A percentile compares a stretch with the other conserved stretches of the same genome.
Conservation (phyloP, 2,113 vertebrate genomes). For the Bambusicola thoracicus region DNA sequence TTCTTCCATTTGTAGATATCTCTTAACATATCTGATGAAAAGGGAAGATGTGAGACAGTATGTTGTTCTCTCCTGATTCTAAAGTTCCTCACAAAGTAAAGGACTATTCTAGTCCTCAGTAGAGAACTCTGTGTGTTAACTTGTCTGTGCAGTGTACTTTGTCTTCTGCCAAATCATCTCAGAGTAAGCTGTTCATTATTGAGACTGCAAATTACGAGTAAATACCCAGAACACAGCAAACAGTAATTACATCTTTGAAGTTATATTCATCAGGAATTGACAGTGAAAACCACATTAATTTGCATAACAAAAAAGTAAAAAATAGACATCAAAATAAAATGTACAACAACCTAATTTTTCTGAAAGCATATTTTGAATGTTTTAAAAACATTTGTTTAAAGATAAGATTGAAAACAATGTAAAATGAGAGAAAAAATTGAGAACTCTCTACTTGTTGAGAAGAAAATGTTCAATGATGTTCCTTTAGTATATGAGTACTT, state of each 20-base stretch:
- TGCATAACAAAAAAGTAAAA: background rate
- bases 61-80: background rate
- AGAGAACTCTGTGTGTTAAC: background rate
- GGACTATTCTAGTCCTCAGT: background rate
- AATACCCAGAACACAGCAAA: background rate
- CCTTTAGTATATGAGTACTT: background rate
- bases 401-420: background rate
- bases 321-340: background rate
- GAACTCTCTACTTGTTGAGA: background rate
- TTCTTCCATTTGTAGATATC: background rate
- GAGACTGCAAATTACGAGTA: background rate
- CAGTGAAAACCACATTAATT: background rate
- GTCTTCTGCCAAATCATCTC: background rate
- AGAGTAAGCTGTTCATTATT: background rate
- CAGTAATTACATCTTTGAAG: conserved; percentile 12
- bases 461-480: background rate
- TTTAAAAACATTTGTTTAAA: background rate
- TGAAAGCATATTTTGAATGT: background rate
- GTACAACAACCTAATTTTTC: background rate
- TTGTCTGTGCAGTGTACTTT: background rate
- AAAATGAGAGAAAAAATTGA: background rate
- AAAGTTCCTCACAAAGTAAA: background rate
- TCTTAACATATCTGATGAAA: background rate
- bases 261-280: background rate
- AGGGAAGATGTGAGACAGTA: background rate